Evolutionary conservation across 2,797 vertebrate species (phyloP).

Genomic region (Phrynocephalus vlangalii): DNA sequence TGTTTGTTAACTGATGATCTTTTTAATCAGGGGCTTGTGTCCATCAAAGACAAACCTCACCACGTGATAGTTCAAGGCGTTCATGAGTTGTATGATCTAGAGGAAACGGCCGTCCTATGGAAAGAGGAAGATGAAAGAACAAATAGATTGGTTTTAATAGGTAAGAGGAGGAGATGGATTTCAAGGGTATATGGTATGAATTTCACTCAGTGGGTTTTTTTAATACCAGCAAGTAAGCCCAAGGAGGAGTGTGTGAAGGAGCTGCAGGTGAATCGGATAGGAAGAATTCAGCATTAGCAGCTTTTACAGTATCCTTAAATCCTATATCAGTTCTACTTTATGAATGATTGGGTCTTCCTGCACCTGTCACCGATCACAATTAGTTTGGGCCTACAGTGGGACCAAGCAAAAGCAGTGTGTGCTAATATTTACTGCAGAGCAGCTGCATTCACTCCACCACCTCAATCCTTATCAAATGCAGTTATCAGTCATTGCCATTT

Average conservation of each 20-base stretch:
- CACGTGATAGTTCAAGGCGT: conserved; percentile 95
- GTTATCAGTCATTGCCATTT: not conserved
- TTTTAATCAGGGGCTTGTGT: conserved; percentile 88
- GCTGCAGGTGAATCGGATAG: no score
- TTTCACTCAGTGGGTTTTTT: not conserved
- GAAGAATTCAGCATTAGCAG: no score
- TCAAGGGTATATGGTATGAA: not conserved
- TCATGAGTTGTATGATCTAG: conserved; percentile 94
- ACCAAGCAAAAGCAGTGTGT: not conserved
- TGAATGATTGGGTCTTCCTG: not conserved
- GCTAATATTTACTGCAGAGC: not conserved
- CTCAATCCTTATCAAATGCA: not conserved
- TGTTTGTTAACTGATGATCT: conserved; percentile 24
- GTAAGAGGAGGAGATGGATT: conserved; percentile 70
- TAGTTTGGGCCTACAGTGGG: not conserved
- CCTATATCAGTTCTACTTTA: not conserved
- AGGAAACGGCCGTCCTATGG: conserved; percentile 90
- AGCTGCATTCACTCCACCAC: not conserved
- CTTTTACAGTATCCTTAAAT: not conserved
- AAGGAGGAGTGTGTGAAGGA: not conserved
- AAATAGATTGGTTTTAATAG: conserved; percentile 92
- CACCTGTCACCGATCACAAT: not conserved
- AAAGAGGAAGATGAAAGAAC: conserved; percentile 78
- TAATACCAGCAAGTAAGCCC: not conserved
- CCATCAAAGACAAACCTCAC: conserved; percentile 86